phyloP scores from a whole-genome alignment of 2,113 vertebrate species.

The Perca flavescens region DNA sequence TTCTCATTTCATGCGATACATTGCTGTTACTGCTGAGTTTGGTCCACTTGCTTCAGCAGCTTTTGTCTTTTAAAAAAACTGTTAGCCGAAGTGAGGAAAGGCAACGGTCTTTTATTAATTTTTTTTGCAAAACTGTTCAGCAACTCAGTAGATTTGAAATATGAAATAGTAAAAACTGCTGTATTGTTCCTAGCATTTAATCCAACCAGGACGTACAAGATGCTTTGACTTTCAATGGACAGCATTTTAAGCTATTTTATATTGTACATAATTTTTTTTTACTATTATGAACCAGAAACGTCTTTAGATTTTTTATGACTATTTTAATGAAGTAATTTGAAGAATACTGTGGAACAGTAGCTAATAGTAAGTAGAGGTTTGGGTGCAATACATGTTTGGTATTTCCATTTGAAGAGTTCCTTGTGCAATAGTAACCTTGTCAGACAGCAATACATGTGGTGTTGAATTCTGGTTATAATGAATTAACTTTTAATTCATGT shows the following conservation, averaged over 20 bases:
- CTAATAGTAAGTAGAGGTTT: neutral
- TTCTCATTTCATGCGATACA: neutral
- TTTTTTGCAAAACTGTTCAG: neutral
- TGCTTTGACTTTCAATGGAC: constrained; percentile 1
- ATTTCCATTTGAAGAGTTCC: constrained; percentile 24
- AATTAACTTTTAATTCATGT: constrained; percentile 30
- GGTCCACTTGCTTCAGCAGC: constrained; percentile 6
- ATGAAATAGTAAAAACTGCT: neutral
- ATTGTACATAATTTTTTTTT: constrained; percentile 35
- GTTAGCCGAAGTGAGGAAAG: neutral
- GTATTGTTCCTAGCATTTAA: constrained; percentile 16
- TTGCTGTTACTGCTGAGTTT: neutral
- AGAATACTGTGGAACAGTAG: neutral
- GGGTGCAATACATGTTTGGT: constrained; percentile 38
- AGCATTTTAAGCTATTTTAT: constrained; percentile 62
- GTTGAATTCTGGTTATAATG: constrained; percentile 19
- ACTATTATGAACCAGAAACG: constrained; percentile 34
- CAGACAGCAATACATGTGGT: constrained; percentile 69
- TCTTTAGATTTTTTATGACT: constrained; percentile 50
- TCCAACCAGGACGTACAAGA: constrained; percentile 8
- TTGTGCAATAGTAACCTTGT: constrained; percentile 56
- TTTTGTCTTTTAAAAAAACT: neutral
- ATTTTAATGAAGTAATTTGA: constrained; percentile 29
- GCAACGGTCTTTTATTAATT: neutral
- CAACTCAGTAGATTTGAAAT: neutral